A percentile compares a stretch with the other conserved stretches of the same genome.
Conservation (phyloP, 2,797 vertebrate genomes). For the Leptodon cayanensis region DNA sequence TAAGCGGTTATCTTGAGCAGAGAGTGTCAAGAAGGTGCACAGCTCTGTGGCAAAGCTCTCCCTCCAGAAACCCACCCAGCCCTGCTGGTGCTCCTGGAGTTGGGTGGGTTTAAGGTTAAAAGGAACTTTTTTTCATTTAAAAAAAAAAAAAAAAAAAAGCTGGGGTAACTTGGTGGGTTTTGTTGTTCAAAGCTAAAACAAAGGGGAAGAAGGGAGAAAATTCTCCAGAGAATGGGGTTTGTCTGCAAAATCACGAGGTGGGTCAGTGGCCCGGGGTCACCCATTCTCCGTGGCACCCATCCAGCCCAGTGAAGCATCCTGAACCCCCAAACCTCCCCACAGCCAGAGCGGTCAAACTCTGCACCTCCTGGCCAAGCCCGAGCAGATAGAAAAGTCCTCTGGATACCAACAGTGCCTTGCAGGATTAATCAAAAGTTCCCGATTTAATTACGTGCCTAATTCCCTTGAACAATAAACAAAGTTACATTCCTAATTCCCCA, state of each 20-base stretch:
- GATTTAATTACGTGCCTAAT: background rate
- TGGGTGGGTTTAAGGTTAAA: background rate
- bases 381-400: background rate
- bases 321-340: background rate
- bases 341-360: background rate
- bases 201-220: background rate
- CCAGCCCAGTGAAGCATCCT: fast-evolving
- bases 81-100: background rate
- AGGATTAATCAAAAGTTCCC: background rate
- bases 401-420: background rate
- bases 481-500: background rate
- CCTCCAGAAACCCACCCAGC: background rate
- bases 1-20: fast-evolving
- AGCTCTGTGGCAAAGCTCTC: background rate
- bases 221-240: background rate
- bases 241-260: fast-evolving
- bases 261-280: fast-evolving
- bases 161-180: fast-evolving
- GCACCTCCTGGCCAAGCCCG: background rate
- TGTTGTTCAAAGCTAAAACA: background rate
- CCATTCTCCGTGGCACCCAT: fast-evolving
- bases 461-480: background rate
- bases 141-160: background rate
- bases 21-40: fast-evolving
- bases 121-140: fast-evolving